Evolutionary conservation across 2,113 vertebrate genomes (phyloP).

Genomic region (Loxodonta africana): DNA sequence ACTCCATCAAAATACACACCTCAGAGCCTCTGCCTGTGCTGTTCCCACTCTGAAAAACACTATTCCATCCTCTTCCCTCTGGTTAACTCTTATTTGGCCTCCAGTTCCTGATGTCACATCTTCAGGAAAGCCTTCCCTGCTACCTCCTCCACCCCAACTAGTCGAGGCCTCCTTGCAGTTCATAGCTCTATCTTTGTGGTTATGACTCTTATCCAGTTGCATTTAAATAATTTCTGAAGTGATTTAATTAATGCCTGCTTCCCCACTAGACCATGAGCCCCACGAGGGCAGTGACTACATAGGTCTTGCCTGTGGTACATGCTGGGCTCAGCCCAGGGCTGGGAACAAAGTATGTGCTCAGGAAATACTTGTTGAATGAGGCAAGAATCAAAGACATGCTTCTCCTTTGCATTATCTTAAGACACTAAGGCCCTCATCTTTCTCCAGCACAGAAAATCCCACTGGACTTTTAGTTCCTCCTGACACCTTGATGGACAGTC

Average conservation of each 20-base stretch:
- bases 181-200: neutral
- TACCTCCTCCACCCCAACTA: neutral
- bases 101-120: neutral
- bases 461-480: neutral
- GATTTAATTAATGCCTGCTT: constrained; percentile 3
- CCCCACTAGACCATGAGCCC: neutral
- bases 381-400: neutral
- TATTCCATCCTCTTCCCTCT: neutral
- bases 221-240: constrained; percentile 43
- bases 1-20: neutral
- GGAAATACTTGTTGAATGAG: neutral
- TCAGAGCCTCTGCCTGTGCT: neutral
- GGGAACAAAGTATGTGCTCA: neutral
- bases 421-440: neutral
- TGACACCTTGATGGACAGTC: neutral
- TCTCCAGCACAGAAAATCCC: neutral
- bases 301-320: neutral
- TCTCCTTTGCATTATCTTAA: neutral
- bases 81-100: neutral
- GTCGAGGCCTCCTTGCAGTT: neutral
- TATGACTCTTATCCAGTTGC: neutral
- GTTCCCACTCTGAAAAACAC: neutral
- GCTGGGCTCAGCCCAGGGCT: neutral
- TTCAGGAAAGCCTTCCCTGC: neutral
- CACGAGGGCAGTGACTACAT: neutral